A percentile compares a stretch with the other conserved stretches of the same genome.
These are phyloP conservation scores for Ceyx melanurus DNA, from an alignment of 2,113 vertebrate species.

Conservation along the genomic window DNA sequence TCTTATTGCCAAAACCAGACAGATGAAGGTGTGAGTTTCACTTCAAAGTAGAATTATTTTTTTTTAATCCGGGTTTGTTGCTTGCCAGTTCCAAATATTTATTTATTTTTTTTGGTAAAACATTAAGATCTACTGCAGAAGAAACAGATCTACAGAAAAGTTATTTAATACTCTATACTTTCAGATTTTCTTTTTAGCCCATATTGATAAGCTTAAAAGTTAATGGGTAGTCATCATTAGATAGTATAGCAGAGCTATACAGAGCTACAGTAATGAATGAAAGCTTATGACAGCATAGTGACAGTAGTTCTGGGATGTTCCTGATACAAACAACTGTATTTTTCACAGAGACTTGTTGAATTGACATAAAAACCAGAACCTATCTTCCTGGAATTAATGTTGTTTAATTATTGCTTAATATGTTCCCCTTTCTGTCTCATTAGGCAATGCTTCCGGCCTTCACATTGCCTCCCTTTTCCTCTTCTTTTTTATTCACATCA, in stretches of 20 bases:
- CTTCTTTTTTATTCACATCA: neutral
- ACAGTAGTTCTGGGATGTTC: neutral
- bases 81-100: neutral
- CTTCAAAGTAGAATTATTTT: neutral
- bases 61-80: neutral
- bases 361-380: neutral
- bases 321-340: neutral
- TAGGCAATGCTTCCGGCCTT: neutral
- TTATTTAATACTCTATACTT: neutral
- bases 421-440: neutral
- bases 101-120: neutral
- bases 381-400: neutral
- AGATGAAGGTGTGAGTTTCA: neutral
- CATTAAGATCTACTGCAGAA: neutral
- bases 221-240: neutral
- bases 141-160: neutral
- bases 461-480: neutral
- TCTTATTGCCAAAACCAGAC: neutral
- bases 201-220: neutral
- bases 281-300: neutral
- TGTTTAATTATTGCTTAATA: neutral
- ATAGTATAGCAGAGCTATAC: neutral
- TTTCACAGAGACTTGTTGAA: neutral
- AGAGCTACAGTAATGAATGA: neutral
- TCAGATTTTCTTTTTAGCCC: neutral